phyloP scores from a whole-genome alignment of 2,113 vertebrate genomes.

The Dasypus novemcinctus region DNA sequence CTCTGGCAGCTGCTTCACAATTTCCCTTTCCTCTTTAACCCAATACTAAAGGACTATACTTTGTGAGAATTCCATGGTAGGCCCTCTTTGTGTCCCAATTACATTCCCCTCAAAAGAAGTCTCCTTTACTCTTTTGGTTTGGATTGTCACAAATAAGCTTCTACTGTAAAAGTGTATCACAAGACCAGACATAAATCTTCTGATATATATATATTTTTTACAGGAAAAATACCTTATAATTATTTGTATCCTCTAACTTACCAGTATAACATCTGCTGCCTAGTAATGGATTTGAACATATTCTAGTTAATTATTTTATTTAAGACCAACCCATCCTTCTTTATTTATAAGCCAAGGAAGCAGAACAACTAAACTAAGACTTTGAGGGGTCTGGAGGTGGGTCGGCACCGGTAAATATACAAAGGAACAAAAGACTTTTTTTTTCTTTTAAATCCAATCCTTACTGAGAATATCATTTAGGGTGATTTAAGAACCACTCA shows the following conservation, averaged over 20 bases:
- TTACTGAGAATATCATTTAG: background rate
- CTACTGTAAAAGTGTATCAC: background rate
- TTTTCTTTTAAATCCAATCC: background rate
- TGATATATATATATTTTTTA: background rate
- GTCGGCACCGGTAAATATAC: background rate
- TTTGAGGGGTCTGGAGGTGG: background rate
- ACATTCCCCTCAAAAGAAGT: background rate
- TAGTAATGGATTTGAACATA: background rate
- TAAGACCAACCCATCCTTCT: background rate
- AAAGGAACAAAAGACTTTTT: background rate
- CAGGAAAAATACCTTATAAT: background rate
- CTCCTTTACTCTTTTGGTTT: background rate
- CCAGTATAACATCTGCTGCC: background rate
- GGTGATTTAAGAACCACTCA: constrained; percentile 1
- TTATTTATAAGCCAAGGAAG: background rate
- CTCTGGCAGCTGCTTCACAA: background rate
- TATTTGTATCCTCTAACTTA: background rate
- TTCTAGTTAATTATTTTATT: background rate
- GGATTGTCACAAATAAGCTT: background rate
- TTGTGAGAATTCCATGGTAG: background rate
- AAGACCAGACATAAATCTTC: background rate
- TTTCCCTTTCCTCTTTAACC: background rate
- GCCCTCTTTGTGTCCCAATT: background rate
- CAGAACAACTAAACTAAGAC: background rate
- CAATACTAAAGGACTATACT: background rate